Percentiles rank a stretch among this genome's conserved stretches.
Conservation (phyloP, 2,797 vertebrate genomes). For the Neosalanx taihuensis region DNA sequence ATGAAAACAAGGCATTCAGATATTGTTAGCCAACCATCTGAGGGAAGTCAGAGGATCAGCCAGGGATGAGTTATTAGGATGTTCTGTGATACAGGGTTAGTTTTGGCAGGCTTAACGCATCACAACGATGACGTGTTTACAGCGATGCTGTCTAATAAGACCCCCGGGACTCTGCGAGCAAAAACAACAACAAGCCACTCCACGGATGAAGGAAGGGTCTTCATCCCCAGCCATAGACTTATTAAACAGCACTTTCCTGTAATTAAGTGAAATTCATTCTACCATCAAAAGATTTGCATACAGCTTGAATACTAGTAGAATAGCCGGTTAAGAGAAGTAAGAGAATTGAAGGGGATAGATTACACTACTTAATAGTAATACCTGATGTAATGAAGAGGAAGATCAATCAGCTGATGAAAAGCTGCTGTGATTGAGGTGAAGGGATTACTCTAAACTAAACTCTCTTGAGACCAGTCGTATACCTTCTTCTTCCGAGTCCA, state of each 20-base stretch:
- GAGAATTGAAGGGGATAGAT: neutral
- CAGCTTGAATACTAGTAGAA: neutral
- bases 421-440: no score
- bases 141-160: constrained; percentile 30
- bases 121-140: constrained; percentile 38
- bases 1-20: constrained; percentile 34
- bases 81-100: constrained; percentile 34
- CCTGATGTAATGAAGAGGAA: no score
- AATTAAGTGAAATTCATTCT: constrained; percentile 12
- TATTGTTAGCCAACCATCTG: constrained; percentile 43
- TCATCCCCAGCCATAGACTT: neutral
- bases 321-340: neutral
- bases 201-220: constrained; percentile 1
- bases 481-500: no score
- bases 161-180: neutral
- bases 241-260: neutral
- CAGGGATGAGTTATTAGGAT: constrained; percentile 38
- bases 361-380: no score
- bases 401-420: no score
- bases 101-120: constrained; percentile 24
- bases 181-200: constrained; percentile 17
- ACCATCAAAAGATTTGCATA: neutral
- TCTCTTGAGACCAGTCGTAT: no score
- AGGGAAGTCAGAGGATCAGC: constrained; percentile 37
- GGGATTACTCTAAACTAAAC: no score